A percentile compares a stretch with the other conserved stretches of the same genome.
Evolutionary conservation across 2,113 vertebrate genomes (phyloP).

Genomic region (Neotragus pygmaeus): DNA sequence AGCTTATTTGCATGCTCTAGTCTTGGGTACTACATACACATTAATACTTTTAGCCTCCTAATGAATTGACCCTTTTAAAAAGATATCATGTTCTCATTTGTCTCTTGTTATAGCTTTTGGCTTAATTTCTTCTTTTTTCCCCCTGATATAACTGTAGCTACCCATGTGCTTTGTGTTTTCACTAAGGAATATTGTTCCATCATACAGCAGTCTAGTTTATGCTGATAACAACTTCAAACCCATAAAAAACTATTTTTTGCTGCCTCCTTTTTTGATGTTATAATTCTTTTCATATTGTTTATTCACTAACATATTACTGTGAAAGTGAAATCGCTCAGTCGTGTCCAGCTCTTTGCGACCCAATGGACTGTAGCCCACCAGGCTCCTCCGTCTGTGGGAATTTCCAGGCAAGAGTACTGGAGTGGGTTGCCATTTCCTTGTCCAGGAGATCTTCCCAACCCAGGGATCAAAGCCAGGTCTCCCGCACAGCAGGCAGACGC

Average conservation of each 20-base stretch:
- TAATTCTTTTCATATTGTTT: not conserved
- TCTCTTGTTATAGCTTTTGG: not conserved
- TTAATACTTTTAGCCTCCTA: not conserved
- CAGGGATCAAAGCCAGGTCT: too few relatives aligned
- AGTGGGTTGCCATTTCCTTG: too few relatives aligned
- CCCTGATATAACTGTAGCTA: not conserved
- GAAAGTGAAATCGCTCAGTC: too few relatives aligned
- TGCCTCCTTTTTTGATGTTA: not conserved
- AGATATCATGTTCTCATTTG: not conserved
- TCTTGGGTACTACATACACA: not conserved
- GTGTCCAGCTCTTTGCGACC: too few relatives aligned
- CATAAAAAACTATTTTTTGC: not conserved
- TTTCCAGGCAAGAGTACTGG: too few relatives aligned
- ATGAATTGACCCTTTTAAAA: not conserved
- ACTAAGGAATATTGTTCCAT: not conserved
- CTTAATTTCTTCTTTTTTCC: not conserved
- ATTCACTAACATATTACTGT: not conserved
- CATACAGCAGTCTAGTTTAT: not conserved
- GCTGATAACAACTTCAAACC: not conserved
- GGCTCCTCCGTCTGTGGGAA: too few relatives aligned
- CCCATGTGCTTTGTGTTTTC: not conserved
- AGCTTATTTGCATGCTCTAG: not conserved
- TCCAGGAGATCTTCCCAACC: too few relatives aligned
- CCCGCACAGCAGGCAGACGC: too few relatives aligned
- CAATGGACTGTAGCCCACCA: too few relatives aligned